Evolutionary conservation across 2,113 vertebrate species (phyloP).

Genomic region (Hemichromis elongatus): DNA sequence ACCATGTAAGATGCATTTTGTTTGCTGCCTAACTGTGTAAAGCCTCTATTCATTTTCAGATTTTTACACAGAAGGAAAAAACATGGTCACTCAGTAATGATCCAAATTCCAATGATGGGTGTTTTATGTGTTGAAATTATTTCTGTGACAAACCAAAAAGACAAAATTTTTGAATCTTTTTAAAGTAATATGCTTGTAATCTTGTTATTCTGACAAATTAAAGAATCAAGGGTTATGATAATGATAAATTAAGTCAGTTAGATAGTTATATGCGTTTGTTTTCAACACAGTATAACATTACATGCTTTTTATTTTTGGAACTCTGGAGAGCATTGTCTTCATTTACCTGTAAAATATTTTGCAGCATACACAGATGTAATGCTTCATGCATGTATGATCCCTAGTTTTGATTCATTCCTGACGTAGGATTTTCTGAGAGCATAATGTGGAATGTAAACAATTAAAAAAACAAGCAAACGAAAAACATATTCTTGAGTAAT

Average conservation of each 20-base stretch:
- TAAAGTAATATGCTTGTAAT: conserved; percentile 35
- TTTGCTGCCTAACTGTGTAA: conserved; percentile 65
- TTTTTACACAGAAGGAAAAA: conserved; percentile 35
- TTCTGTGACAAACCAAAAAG: conserved; percentile 23
- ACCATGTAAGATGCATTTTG: conserved; percentile 77
- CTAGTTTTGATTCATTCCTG: not conserved
- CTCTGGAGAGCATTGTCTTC: not conserved
- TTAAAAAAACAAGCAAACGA: not conserved
- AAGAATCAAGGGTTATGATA: not conserved
- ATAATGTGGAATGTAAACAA: not conserved
- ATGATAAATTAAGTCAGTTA: not conserved
- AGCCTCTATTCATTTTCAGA: conserved; percentile 67
- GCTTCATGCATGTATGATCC: not conserved
- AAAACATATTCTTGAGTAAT: not conserved
- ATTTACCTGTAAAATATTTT: conserved; percentile 1
- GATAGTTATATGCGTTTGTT: not conserved
- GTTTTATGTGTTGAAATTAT: not conserved
- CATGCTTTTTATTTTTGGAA: not conserved
- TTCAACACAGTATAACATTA: not conserved
- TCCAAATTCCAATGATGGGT: conserved; percentile 12
- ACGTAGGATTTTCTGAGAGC: not conserved
- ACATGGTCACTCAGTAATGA: conserved; percentile 41
- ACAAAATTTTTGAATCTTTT: conserved; percentile 9
- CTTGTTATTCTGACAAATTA: conserved; percentile 35
- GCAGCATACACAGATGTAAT: not conserved